Percentiles rank a stretch among this genome's conserved stretches.
These are phyloP conservation scores for Picus viridis DNA, from an alignment of 2,797 vertebrate genomes.

Conservation along the genomic window DNA sequence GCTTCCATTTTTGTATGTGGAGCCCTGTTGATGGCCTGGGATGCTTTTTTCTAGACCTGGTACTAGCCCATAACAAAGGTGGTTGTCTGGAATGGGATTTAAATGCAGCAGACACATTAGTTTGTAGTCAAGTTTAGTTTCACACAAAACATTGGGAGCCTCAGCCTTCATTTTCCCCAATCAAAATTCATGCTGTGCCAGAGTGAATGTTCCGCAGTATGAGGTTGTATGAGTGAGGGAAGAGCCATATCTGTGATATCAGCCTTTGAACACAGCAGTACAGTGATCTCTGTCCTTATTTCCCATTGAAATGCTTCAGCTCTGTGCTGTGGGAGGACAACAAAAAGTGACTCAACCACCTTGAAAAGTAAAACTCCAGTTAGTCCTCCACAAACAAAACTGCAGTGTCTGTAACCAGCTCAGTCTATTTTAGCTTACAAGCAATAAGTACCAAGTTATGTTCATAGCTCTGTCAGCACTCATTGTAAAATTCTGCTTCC, in stretches of 20 bases:
- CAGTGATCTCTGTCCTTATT: neutral
- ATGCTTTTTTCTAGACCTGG: neutral
- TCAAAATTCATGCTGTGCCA: neutral
- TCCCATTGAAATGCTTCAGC: neutral
- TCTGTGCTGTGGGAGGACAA: neutral
- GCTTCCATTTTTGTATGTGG: neutral
- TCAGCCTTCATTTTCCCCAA: neutral
- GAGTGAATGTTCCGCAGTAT: neutral
- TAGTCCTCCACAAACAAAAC: neutral
- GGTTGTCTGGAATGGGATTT: neutral
- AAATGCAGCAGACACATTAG: neutral
- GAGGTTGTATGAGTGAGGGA: neutral
- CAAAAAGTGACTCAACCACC: neutral
- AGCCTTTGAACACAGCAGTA: neutral
- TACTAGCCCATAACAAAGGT: neutral
- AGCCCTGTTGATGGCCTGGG: neutral
- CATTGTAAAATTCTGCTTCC: neutral
- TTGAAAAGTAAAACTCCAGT: neutral
- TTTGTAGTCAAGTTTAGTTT: conserved; percentile 12
- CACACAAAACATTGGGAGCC: neutral
- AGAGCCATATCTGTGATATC: neutral
- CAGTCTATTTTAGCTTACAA: neutral
- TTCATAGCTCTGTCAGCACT: neutral
- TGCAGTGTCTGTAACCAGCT: neutral
- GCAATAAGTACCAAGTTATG: neutral